phyloP scores from a whole-genome alignment of 2,113 vertebrate species.

The Paracanthobrama guichenoti region DNA sequence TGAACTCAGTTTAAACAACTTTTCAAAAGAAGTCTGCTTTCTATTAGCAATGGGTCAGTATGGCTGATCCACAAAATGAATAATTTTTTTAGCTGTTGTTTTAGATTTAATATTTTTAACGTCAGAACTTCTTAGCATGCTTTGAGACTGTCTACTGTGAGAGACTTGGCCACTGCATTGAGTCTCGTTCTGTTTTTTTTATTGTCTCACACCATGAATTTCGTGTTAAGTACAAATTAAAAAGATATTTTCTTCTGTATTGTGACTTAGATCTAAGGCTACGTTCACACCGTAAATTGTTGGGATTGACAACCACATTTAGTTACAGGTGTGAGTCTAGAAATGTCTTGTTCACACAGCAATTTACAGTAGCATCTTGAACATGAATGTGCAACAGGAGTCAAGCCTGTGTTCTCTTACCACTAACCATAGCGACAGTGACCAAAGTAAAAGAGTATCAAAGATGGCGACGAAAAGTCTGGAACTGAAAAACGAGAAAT shows the following conservation, averaged over 20 bases:
- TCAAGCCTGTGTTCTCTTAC: no score
- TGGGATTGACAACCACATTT: no score
- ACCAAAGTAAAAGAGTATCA: no score
- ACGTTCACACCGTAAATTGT: no score
- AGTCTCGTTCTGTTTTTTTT: neutral
- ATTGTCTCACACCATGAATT: neutral
- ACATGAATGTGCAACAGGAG: no score
- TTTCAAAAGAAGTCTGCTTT: conserved; percentile 4
- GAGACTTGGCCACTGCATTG: neutral
- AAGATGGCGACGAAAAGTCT: no score
- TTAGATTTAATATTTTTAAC: neutral
- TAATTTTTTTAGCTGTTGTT: neutral
- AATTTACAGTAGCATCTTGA: no score
- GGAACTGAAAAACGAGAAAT: no score
- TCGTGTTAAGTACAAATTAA: neutral
- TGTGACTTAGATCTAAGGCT: neutral
- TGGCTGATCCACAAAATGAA: neutral
- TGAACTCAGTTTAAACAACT: neutral
- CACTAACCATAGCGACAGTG: no score
- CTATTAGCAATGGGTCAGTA: neutral
- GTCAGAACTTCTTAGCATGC: no score
- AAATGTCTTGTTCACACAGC: no score
- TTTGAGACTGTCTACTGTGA: neutral
- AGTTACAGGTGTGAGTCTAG: no score
- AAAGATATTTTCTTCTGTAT: neutral